Evolutionary conservation across 2,797 vertebrate genomes (phyloP), one percentile per base, ranked within the genome.

Genomic region (Psittacula echo): DNA sequence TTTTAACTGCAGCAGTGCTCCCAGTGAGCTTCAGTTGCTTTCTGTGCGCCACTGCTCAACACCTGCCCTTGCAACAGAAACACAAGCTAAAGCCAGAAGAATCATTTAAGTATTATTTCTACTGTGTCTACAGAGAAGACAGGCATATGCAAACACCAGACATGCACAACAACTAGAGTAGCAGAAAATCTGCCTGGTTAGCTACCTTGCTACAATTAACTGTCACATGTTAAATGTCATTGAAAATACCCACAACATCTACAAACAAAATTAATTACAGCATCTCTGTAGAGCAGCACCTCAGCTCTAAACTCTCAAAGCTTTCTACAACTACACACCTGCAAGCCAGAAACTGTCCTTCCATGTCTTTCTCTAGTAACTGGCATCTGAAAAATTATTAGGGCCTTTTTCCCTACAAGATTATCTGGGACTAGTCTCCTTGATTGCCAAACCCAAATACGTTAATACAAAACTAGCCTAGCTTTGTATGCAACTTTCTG

Each of bases 81-180:
- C 19, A 48, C n/a, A 39, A 87, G 41, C 45, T 39, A 60, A 87
- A n/a, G n/a, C 39, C 82, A 87, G 70, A 47, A 56, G 17, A 79
- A 21, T 2, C 10, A 5, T 29, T 20, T 4, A 53, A 50, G 24
- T 41, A 19, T 54, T 65, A 48, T 39, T 87, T 64, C 30, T 73
- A 11, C 34, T 22, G 19, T 45, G 92, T 71, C 70, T 74, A 26
- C 2, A 2, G 26, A 80, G 39, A 74, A 81, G 24, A 72, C 1
- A 11, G 7, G 44, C 3, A 6, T 4, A 22, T 3, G 26, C 23
- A 39, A 85, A 77, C 48, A 51, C 4, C 34, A 44, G 14, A 47
- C 6, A 30, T 0, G 1, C 24, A 41, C 7, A 13, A 5, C 0
- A 37, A 37, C 37, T 37, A 5, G 13, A 42, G 45, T 1, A 65